Evolutionary conservation across 2,888 invertebrate genomes (phyloP).

Genomic region (Monopis laevigella): DNA sequence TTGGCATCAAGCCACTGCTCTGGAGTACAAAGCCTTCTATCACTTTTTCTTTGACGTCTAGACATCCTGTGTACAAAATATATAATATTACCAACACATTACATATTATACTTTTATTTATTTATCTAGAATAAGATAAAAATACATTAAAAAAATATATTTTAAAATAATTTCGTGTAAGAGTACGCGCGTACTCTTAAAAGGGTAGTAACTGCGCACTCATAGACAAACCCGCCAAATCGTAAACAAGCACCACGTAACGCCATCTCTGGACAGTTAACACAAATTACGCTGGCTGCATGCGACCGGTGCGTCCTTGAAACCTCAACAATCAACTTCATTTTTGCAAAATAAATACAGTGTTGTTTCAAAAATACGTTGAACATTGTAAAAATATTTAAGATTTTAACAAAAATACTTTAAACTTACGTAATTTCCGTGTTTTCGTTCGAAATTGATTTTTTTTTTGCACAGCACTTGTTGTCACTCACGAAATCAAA

Average conservation of each 20-base stretch:
- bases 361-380: conserved; percentile 6
- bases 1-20: conserved; percentile 13
- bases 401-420: conserved; percentile 2
- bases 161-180: conserved; percentile 1
- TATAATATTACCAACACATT: conserved; percentile 3
- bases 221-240: conserved; percentile 6
- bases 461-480: conserved; percentile 12
- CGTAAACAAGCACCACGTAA: not conserved
- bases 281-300: conserved; percentile 3
- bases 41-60: conserved; percentile 14
- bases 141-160: not conserved
- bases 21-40: conserved; percentile 15
- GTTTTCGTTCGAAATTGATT: conserved; percentile 8
- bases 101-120: conserved; percentile 1
- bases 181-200: conserved; percentile 11
- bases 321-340: not conserved
- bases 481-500: conserved; percentile 9
- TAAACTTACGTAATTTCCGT: conserved; percentile 9
- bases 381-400: conserved; percentile 7
- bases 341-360: conserved; percentile 10
- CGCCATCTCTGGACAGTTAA: conserved; percentile 8
- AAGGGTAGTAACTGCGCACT: conserved; percentile 6
- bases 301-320: conserved; percentile 2
- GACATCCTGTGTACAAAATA: conserved; percentile 9
- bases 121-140: not conserved